Conservation (phyloP, 2,888 invertebrate genomes). For the Meandrusa payeni region DNA sequence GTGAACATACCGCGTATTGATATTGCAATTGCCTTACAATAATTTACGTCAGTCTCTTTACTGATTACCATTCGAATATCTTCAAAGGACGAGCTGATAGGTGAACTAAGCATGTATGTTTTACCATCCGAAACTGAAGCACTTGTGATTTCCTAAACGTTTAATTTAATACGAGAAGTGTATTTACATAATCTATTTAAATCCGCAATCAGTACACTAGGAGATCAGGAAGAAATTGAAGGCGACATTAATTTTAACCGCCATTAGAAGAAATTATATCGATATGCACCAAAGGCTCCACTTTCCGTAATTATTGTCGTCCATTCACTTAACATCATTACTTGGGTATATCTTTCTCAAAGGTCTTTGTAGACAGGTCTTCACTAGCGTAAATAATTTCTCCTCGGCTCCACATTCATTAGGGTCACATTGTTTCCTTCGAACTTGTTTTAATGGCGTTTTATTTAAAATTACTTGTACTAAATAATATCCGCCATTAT, state of each 20-base stretch:
- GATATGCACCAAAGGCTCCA: slow-evolving; percentile 67
- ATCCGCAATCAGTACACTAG: no score
- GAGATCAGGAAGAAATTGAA: slow-evolving; percentile 4
- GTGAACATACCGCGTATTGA: no score
- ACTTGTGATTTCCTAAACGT: no score
- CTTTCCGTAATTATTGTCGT: slow-evolving; percentile 70
- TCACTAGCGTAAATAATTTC: slow-evolving; percentile 75
- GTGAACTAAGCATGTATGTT: no score
- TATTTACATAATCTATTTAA: no score
- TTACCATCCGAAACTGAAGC: no score
- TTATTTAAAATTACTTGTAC: slow-evolving; percentile 61
- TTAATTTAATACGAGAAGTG: no score
- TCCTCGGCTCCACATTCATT: slow-evolving; percentile 63
- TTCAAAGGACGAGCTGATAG: no score
- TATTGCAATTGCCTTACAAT: no score
- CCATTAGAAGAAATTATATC: slow-evolving; percentile 57
- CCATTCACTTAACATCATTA: slow-evolving; percentile 75
- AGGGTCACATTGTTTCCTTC: slow-evolving; percentile 65
- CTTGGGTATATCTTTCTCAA: slow-evolving; percentile 69
- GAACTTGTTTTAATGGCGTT: slow-evolving; percentile 59
- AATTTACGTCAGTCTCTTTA: no score
- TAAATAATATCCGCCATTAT: slow-evolving; percentile 46
- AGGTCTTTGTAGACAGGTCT: slow-evolving; percentile 55
- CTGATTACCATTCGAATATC: no score
- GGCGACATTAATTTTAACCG: slow-evolving; percentile 23